Evolutionary conservation across 2,113 vertebrate species (phyloP), one percentile per base, ranked within the genome.

Genomic region (Pandion haliaetus): DNA sequence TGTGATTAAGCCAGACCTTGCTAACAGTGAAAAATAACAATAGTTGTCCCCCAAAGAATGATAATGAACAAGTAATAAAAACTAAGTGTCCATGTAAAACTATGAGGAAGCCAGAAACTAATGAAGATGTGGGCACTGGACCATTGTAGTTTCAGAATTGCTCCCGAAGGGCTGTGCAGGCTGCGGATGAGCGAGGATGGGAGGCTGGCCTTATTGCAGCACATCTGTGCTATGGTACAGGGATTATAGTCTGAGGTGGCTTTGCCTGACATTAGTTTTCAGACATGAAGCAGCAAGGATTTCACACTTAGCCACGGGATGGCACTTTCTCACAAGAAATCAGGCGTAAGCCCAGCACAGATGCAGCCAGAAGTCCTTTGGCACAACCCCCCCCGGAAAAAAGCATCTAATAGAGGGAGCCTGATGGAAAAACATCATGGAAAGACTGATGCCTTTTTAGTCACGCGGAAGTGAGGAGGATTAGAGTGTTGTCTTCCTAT

Each of bases 271-370:
- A 0, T 17, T 2, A n/a, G 8, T 42, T 47, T 86, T 65, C 59
- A 19, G 38, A 45, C 20, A 6, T 1, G 38, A 26, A 34, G 73
- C 3, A 18, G 40, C 85, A 81, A 76, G 80, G 93, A 42, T 97
- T 95, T 86, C 47, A 26, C 32, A 17, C 17, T 3, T 18, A 34
- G 47, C 97, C 98, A 97, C 95, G 19, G 97, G 98, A 90, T 95
- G 98, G 98, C 96, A 90, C 61, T 89, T 96, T 86, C 70, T 40
- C 65, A 93, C 96, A 83, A 93, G 92, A 69, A 97, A 98, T 62
- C 15, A 23, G 47, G 32, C 4, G 8, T 18, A 5, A 66, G 2
- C 36, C 9, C 36, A 5, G 28, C 12, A 2, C 19, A 5, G 84
- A 77, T 18, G 9, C 31, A 58, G 72, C 66, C 55, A 8, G 15